A percentile compares a stretch with the other conserved stretches of the same genome.
Conservation (phyloP, 2,888 invertebrate species). For the Platyscelio sp. region DNA sequence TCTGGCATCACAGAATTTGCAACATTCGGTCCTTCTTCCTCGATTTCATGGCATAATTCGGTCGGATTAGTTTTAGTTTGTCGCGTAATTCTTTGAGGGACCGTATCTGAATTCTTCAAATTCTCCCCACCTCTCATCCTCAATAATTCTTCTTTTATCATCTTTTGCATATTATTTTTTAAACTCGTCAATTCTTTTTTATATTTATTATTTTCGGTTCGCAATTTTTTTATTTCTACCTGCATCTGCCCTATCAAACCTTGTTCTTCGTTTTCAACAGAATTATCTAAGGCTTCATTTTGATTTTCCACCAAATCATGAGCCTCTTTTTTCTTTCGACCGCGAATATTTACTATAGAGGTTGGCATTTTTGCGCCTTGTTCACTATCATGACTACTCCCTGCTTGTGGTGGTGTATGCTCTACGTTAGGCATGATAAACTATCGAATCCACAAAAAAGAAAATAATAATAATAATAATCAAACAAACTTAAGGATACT, state of each 20-base stretch:
- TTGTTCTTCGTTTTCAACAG: neutral
- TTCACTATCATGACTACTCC: too few relatives aligned
- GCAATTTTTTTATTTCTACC: neutral
- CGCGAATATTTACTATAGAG: too few relatives aligned
- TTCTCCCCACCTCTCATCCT: neutral
- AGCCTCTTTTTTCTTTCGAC: neutral
- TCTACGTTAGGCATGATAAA: neutral
- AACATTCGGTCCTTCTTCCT: neutral
- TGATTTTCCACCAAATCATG: neutral
- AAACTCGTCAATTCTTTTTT: neutral
- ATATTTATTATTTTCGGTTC: neutral
- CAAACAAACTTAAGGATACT: too few relatives aligned
- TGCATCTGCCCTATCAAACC: neutral
- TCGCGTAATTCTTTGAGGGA: neutral
- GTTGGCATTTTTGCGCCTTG: too few relatives aligned
- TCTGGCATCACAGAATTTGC: neutral
- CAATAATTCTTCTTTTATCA: neutral
- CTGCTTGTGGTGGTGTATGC: too few relatives aligned
- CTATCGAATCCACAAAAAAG: too few relatives aligned
- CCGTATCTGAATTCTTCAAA: neutral
- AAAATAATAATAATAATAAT: too few relatives aligned
- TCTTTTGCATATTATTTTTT: neutral
- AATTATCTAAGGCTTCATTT: neutral
- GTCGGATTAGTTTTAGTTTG: neutral
- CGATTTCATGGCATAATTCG: neutral